These are phyloP conservation scores for Tadarida brasiliensis DNA, from an alignment of 2,797 vertebrate genomes.

Conservation along the genomic window DNA sequence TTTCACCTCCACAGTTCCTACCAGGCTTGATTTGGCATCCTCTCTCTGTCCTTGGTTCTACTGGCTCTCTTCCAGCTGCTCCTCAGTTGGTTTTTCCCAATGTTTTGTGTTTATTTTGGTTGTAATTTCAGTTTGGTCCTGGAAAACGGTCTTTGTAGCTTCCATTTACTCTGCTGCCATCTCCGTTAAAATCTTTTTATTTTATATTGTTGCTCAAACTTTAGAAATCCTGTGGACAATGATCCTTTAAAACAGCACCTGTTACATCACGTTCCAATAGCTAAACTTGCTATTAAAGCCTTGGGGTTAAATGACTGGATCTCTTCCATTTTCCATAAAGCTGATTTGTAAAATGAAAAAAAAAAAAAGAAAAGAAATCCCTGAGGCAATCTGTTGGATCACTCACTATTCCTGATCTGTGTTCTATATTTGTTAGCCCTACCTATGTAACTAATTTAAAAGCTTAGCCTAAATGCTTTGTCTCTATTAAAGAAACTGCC, in stretches of 20 bases:
- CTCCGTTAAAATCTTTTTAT: background rate
- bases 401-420: constrained; percentile 4
- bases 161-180: no score
- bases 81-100: no score
- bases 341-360: constrained; percentile 20
- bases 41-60: no score
- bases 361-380: background rate
- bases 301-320: background rate
- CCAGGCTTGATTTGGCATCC: no score
- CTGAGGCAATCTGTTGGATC: background rate
- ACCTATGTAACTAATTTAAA: constrained; percentile 15
- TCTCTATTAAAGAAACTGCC: background rate
- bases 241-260: constrained; percentile 15
- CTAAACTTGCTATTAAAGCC: constrained; percentile 39
- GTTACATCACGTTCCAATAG: constrained; percentile 28
- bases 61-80: no score
- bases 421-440: background rate
- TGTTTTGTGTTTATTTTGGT: no score
- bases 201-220: constrained; percentile 33
- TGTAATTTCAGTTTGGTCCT: no score
- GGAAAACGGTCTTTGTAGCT: no score
- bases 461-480: background rate
- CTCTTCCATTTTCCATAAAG: constrained; percentile 41
- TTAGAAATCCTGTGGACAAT: constrained; percentile 11
- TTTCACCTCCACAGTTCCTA: no score